Evolutionary conservation across 2,797 vertebrate species (phyloP).

Genomic region (Crax fasciolata): DNA sequence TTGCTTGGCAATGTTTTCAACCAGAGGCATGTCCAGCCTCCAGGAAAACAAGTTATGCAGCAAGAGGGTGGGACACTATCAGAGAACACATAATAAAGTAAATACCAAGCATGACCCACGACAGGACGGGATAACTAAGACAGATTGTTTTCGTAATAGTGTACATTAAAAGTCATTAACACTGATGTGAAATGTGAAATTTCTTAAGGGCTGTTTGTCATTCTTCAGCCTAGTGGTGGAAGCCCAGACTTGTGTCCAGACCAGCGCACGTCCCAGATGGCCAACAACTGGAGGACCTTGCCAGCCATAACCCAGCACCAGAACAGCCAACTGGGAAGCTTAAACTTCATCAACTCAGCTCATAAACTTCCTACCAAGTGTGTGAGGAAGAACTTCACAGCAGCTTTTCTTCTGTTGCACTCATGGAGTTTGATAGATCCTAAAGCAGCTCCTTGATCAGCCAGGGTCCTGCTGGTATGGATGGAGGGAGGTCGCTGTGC

Average conservation of each 20-base stretch:
- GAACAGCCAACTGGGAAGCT: background rate
- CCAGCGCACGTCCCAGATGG: background rate
- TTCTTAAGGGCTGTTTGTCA: background rate
- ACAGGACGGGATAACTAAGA: slow-evolving; percentile 6
- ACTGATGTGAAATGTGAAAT: background rate
- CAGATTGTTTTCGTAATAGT: background rate
- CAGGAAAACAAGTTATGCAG: slow-evolving; percentile 67
- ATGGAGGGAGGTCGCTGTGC: slow-evolving; percentile 12
- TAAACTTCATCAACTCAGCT: background rate
- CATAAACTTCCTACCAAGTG: background rate
- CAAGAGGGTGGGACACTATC: slow-evolving; percentile 64
- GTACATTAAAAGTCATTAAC: background rate
- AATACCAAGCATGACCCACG: slow-evolving; percentile 26
- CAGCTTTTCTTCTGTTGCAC: background rate
- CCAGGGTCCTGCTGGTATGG: background rate
- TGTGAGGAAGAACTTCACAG: background rate
- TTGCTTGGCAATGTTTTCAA: slow-evolving; percentile 38
- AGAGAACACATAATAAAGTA: slow-evolving; percentile 62
- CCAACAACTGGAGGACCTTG: background rate
- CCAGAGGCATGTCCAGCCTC: slow-evolving; percentile 52
- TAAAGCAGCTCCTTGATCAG: slow-evolving; percentile 18
- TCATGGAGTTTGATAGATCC: background rate
- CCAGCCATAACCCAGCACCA: background rate
- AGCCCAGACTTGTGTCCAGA: background rate
- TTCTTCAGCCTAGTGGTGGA: background rate